A percentile compares a stretch with the other conserved stretches of the same genome.
Conservation (phyloP, 2,888 invertebrate species). For the Brachyptera risi region DNA sequence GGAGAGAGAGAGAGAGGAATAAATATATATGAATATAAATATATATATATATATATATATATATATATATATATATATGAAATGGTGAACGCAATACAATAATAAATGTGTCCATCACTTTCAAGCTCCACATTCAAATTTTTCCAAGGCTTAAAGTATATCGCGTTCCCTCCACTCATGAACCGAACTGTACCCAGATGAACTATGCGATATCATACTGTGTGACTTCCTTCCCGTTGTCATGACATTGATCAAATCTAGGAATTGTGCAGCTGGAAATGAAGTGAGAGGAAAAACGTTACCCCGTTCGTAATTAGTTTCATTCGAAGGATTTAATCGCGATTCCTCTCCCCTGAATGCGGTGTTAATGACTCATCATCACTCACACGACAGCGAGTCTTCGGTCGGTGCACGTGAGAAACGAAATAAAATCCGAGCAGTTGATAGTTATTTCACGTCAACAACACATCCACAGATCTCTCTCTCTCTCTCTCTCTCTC, state of each 20-base stretch:
- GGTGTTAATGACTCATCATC: slow-evolving; percentile 15
- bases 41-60: not conserved
- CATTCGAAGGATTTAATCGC: slow-evolving; percentile 5
- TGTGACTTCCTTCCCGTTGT: no score
- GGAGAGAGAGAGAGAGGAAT: no score
- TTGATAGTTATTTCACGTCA: not conserved
- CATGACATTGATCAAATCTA: not conserved
- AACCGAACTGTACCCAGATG: no score
- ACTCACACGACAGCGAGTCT: slow-evolving; percentile 6
- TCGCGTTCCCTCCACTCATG: no score
- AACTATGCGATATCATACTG: no score
- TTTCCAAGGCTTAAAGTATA: no score
- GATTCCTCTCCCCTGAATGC: slow-evolving; percentile 9
- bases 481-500: no score
- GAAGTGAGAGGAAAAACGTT: slow-evolving; percentile 9
- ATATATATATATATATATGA: not conserved
- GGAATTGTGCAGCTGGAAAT: no score
- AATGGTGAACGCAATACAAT: no score
- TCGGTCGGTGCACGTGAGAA: no score
- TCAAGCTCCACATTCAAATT: not conserved
- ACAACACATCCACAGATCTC: not conserved
- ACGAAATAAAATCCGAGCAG: slow-evolving; percentile 7
- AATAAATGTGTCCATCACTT: not conserved
- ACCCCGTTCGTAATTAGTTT: slow-evolving; percentile 11
- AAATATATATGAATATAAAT: not conserved